phyloP scores from a whole-genome alignment of 1,140 invertebrate genomes.

The Xylocopa sonorina region DNA sequence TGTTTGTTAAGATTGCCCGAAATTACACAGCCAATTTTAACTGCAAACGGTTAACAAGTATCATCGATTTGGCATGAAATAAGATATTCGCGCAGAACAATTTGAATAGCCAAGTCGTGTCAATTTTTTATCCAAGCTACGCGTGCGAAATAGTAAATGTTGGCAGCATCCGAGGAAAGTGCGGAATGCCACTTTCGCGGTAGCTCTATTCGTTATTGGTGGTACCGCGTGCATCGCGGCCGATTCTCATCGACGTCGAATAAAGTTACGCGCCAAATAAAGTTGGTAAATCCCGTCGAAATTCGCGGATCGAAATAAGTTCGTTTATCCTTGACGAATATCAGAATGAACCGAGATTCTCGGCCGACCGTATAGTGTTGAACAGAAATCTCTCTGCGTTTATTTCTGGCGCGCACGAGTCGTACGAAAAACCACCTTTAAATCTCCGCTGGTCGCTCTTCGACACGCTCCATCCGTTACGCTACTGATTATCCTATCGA shows the following conservation, averaged over 20 bases:
- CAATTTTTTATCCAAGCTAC: too few relatives aligned
- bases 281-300: slow-evolving; percentile 36
- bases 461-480: too few relatives aligned
- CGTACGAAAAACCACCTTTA: not conserved
- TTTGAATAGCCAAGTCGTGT: too few relatives aligned
- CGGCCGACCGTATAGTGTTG: not conserved
- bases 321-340: slow-evolving; percentile 48
- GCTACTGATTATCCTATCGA: not conserved
- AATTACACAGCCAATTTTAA: not conserved
- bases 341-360: slow-evolving; percentile 45
- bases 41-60: not conserved
- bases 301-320: slow-evolving; percentile 40
- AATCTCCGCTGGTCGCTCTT: not conserved
- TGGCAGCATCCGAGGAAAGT: not conserved
- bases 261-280: slow-evolving; percentile 40
- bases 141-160: too few relatives aligned
- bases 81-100: not conserved
- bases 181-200: not conserved
- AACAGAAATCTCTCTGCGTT: slow-evolving; percentile 19
- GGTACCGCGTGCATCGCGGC: not conserved
- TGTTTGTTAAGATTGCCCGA: not conserved
- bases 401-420: slow-evolving; percentile 29
- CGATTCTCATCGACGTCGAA: not conserved
- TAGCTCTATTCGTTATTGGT: not conserved
- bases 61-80: not conserved